Percentiles rank a stretch among this genome's conserved stretches.
phyloP scores from a whole-genome alignment of 2,888 invertebrate species.

The Bombylius discolor region DNA sequence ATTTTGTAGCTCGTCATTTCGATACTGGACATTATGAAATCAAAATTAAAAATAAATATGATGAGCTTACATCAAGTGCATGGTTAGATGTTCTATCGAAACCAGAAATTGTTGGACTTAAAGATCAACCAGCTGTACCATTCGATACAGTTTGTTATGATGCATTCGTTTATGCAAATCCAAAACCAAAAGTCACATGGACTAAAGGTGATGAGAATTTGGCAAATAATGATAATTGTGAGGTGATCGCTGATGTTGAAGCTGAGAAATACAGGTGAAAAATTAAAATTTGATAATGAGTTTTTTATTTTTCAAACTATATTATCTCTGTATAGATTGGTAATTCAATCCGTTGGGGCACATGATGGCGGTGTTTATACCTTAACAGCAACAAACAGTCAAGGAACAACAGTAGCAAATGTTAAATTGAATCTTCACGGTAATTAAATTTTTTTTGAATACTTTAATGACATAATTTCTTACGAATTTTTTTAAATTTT shows the following conservation, averaged over 20 bases:
- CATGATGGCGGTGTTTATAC: slow-evolving; percentile 69
- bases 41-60: slow-evolving; percentile 68
- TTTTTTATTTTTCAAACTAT: slow-evolving; percentile 9
- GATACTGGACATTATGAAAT: slow-evolving; percentile 76
- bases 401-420: slow-evolving; percentile 57
- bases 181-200: slow-evolving; percentile 81
- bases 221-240: slow-evolving; percentile 35
- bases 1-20: slow-evolving; percentile 41
- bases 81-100: slow-evolving; percentile 64
- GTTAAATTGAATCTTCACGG: slow-evolving; percentile 61
- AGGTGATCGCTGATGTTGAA: slow-evolving; percentile 36
- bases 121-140: slow-evolving; percentile 59
- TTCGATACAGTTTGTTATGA: slow-evolving; percentile 67
- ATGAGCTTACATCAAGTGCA: slow-evolving; percentile 57
- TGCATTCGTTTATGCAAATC: slow-evolving; percentile 76
- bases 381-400: slow-evolving; percentile 61
- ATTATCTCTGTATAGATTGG: slow-evolving; percentile 39
- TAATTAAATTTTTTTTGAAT: slow-evolving; percentile 32
- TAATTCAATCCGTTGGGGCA: slow-evolving; percentile 54
- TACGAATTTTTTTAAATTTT: slow-evolving; percentile 2
- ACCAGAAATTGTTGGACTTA: slow-evolving; percentile 65
- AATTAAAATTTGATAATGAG: not conserved
- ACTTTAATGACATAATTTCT: no score
- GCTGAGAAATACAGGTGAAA: slow-evolving; percentile 33
- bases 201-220: slow-evolving; percentile 33